phyloP scores from a whole-genome alignment of 2,888 invertebrate species.

The Pterostichus niger region DNA sequence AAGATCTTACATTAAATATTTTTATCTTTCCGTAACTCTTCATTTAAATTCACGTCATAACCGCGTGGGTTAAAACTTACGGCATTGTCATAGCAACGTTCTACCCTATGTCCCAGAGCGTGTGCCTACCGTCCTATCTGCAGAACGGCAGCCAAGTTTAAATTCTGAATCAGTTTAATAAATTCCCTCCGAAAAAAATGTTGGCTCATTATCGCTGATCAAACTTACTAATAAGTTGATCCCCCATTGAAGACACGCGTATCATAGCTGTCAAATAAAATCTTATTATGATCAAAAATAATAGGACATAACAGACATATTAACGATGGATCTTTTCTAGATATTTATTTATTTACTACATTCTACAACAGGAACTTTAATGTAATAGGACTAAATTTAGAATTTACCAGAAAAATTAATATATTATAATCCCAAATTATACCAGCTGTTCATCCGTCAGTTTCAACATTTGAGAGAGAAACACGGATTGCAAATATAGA shows the following conservation, averaged over 20 bases:
- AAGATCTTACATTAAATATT: slow-evolving; percentile 47
- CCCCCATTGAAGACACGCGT: slow-evolving; percentile 3
- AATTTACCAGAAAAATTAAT: no score
- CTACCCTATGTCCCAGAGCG: neutral
- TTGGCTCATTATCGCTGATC: slow-evolving; percentile 44
- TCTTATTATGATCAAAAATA: slow-evolving; percentile 28
- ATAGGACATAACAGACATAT: neutral
- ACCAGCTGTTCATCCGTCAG: no score
- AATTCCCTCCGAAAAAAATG: slow-evolving; percentile 20
- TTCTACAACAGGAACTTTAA: no score
- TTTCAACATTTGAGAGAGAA: no score
- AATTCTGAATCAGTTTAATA: slow-evolving; percentile 48
- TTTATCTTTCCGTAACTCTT: slow-evolving; percentile 47
- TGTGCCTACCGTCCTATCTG: slow-evolving; percentile 11
- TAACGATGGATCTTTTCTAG: no score
- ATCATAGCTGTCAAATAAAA: slow-evolving; percentile 23
- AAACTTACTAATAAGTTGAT: slow-evolving; percentile 48
- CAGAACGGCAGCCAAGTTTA: slow-evolving; percentile 24
- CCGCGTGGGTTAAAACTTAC: slow-evolving; percentile 50
- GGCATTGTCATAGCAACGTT: slow-evolving; percentile 49
- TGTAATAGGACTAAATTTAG: no score
- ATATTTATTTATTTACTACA: no score
- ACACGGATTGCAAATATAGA: no score
- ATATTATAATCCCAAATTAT: no score
- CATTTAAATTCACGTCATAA: slow-evolving; percentile 42